Conservation (phyloP, 2,888 invertebrate species). For the Drosophila picticornis region DNA sequence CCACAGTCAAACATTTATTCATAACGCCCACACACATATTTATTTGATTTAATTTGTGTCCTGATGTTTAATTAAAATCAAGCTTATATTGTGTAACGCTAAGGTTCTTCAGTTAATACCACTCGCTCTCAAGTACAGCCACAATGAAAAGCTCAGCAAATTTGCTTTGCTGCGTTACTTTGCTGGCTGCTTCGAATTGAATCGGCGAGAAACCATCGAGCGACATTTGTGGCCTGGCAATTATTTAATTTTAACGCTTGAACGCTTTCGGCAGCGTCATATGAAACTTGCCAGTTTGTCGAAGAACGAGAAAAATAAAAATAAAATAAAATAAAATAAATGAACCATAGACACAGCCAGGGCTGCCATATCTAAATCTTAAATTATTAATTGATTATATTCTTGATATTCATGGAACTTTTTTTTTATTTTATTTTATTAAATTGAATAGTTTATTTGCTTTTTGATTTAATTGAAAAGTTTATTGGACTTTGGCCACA, state of each 20-base stretch:
- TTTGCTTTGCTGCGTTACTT: neutral
- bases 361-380: slow-evolving; percentile 16
- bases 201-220: slow-evolving; percentile 6
- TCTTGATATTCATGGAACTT: neutral
- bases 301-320: slow-evolving; percentile 23
- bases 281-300: slow-evolving; percentile 58
- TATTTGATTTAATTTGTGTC: slow-evolving; percentile 48
- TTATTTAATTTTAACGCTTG: slow-evolving; percentile 72
- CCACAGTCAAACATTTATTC: slow-evolving; percentile 5
- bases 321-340: neutral
- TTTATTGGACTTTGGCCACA: too few relatives aligned
- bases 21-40: slow-evolving; percentile 35
- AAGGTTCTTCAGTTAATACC: neutral
- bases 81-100: slow-evolving; percentile 43
- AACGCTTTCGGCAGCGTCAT: slow-evolving; percentile 61
- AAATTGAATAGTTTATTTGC: neutral
- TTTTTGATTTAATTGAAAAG: neutral
- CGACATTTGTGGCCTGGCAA: slow-evolving; percentile 42
- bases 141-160: slow-evolving; percentile 2
- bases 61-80: slow-evolving; percentile 69
- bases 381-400: neutral
- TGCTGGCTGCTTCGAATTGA: neutral
- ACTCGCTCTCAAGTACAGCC: neutral
- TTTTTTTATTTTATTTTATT: neutral
- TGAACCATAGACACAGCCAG: slow-evolving; percentile 17